Conservation (phyloP, 2,113 vertebrate genomes). For the Carlito syrichta region DNA sequence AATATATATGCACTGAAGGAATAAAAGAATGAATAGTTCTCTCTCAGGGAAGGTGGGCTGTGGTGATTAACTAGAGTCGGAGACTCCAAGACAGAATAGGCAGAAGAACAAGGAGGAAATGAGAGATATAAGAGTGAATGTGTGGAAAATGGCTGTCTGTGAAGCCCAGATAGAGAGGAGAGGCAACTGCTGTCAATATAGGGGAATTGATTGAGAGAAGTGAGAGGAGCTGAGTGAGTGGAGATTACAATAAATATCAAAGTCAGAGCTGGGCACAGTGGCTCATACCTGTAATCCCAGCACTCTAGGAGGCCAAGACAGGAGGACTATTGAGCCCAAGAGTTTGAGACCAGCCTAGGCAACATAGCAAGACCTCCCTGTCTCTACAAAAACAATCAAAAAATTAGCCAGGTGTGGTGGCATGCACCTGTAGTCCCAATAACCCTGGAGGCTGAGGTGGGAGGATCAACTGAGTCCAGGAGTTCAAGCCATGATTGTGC, state of each 20-base stretch:
- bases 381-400: too few relatives aligned
- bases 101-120: not conserved
- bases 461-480: too few relatives aligned
- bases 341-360: too few relatives aligned
- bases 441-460: too few relatives aligned
- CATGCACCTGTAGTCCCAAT: too few relatives aligned
- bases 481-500: too few relatives aligned
- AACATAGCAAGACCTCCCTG: too few relatives aligned
- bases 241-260: not conserved
- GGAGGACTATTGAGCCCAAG: too few relatives aligned
- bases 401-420: too few relatives aligned
- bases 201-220: not conserved
- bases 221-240: not conserved
- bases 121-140: not conserved
- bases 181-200: not conserved
- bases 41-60: not conserved
- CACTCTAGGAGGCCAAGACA: too few relatives aligned
- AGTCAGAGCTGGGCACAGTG: too few relatives aligned
- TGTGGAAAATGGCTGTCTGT: not conserved
- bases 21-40: not conserved
- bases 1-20: not conserved
- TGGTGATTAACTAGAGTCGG: not conserved
- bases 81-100: not conserved
- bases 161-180: not conserved
- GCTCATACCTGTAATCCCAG: too few relatives aligned